phyloP scores from a whole-genome alignment of 2,797 vertebrate species.

The Urophycis tenuis region DNA sequence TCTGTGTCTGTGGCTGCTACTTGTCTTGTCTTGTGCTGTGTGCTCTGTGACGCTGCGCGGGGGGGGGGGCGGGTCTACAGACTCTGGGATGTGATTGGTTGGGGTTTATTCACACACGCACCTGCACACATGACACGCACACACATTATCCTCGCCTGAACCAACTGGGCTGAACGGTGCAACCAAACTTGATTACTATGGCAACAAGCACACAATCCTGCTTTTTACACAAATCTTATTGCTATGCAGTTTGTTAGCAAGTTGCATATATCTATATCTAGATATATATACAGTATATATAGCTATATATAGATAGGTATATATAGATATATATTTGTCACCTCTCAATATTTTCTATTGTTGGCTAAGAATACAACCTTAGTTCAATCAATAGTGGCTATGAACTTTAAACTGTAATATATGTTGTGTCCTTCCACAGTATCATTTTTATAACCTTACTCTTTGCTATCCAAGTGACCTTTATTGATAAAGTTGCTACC shows the following conservation, averaged over 20 bases:
- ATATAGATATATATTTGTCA: slow-evolving; percentile 26
- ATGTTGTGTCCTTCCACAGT: no score
- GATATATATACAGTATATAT: slow-evolving; percentile 11
- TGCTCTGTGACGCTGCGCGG: slow-evolving; percentile 56
- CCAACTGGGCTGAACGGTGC: no score
- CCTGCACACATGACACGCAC: background rate
- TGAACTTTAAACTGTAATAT: background rate
- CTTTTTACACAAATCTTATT: slow-evolving; percentile 31
- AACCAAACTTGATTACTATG: background rate
- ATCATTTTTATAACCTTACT: background rate
- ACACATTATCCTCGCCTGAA: slow-evolving; percentile 30
- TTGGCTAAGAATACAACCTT: slow-evolving; percentile 2
- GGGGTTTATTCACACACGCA: background rate
- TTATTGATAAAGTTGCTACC: slow-evolving; percentile 41
- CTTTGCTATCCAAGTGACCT: slow-evolving; percentile 67
- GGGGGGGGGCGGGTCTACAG: slow-evolving; percentile 1
- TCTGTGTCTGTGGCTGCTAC: slow-evolving; percentile 54
- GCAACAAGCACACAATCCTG: slow-evolving; percentile 12
- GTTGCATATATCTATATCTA: slow-evolving; percentile 25
- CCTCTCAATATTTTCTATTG: slow-evolving; percentile 36
- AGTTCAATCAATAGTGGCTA: background rate
- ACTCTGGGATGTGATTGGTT: background rate
- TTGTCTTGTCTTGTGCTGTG: slow-evolving; percentile 51
- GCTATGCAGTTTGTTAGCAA: slow-evolving; percentile 58
- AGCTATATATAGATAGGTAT: slow-evolving; percentile 17